These are phyloP conservation scores for Asbolus verrucosus DNA, from an alignment of 1,140 invertebrate species.

Conservation along the genomic window DNA sequence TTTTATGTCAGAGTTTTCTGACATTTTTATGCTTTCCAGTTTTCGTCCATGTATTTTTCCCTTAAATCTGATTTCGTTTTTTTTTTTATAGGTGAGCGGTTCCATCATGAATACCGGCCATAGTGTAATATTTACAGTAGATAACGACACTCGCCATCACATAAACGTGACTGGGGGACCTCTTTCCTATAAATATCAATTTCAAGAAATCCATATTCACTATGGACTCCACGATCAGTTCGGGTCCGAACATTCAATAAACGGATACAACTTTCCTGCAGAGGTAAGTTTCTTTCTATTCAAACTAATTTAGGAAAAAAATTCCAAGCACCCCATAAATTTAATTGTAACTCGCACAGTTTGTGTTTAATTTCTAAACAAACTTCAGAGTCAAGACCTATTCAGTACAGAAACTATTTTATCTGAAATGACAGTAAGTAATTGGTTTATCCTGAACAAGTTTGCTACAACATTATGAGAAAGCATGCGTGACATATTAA, in stretches of 20 bases:
- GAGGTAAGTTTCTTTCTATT: constrained; percentile 76
- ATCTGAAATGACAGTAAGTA: constrained; percentile 44
- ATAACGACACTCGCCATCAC: constrained; percentile 83
- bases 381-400: constrained; percentile 18
- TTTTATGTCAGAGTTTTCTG: too few relatives aligned
- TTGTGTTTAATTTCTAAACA: constrained; percentile 37
- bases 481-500: constrained; percentile 44
- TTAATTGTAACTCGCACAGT: constrained; percentile 31
- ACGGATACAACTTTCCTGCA: constrained; percentile 91
- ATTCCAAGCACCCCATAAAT: constrained; percentile 12
- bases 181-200: constrained; percentile 94
- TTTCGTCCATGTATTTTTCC: background rate
- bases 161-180: constrained; percentile 95
- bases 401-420: constrained; percentile 39
- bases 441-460: constrained; percentile 45
- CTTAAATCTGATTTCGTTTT: constrained; percentile 16
- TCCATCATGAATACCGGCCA: constrained; percentile 92
- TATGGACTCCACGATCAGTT: constrained; percentile 87
- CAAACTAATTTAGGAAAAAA: background rate
- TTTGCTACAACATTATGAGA: background rate
- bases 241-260: constrained; percentile 92
- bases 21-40: too few relatives aligned
- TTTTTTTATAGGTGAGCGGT: constrained; percentile 79
- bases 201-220: constrained; percentile 91
- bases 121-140: constrained; percentile 91